Conservation (phyloP, 1,140 invertebrate genomes). For the Lepidurus apus region DNA sequence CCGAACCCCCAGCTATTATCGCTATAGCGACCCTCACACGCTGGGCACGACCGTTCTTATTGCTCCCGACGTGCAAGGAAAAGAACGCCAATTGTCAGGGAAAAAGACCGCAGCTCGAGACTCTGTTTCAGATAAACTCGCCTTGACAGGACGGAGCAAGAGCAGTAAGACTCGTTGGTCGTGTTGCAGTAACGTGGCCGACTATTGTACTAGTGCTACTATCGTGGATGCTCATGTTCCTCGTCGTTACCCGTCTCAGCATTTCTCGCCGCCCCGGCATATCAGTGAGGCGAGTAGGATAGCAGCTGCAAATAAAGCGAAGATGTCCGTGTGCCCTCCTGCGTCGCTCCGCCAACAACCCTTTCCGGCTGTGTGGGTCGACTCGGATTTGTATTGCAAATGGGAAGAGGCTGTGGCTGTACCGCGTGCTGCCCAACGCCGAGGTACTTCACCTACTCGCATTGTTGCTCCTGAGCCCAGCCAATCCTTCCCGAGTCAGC, state of each 20-base stretch:
- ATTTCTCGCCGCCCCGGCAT: background rate
- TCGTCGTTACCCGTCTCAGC: background rate
- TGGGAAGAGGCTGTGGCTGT: background rate
- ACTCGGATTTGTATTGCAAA: slow-evolving; percentile 15
- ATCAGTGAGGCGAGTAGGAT: background rate
- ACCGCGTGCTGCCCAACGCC: background rate
- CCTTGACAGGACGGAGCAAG: background rate
- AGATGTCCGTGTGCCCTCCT: background rate
- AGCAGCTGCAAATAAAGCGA: background rate
- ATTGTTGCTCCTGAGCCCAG: background rate
- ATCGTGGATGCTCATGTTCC: background rate
- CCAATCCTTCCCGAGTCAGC: background rate
- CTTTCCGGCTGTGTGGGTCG: background rate
- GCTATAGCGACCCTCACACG: background rate
- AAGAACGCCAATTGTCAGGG: background rate
- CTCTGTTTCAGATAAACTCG: background rate
- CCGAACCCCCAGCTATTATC: background rate
- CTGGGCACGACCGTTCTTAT: background rate
- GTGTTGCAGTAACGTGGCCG: slow-evolving; percentile 15
- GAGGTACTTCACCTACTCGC: background rate
- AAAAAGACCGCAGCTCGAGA: background rate
- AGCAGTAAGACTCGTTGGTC: background rate
- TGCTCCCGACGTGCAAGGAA: background rate
- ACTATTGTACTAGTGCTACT: slow-evolving; percentile 1
- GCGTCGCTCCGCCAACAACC: background rate